Percentiles rank a stretch among this genome's conserved stretches.
Evolutionary conservation across 1,140 invertebrate species (phyloP).

Genomic region (Nasonia giraulti): DNA sequence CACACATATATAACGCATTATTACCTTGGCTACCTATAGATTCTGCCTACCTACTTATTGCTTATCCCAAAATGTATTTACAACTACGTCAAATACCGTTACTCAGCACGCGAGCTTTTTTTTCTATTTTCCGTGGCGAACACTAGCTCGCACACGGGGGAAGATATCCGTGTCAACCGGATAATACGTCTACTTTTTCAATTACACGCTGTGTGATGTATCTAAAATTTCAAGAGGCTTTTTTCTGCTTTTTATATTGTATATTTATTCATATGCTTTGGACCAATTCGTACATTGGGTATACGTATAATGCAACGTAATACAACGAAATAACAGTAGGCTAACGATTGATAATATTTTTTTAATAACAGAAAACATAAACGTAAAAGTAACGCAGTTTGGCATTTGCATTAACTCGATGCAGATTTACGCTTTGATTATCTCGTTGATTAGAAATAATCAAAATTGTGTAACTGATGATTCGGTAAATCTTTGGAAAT

Average conservation of each 20-base stretch:
- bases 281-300: background rate
- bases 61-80: slow-evolving; percentile 1
- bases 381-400: background rate
- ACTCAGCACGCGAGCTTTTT: background rate
- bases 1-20: background rate
- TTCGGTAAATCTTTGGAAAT: too few species aligned
- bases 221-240: background rate
- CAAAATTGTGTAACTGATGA: too few species aligned
- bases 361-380: background rate
- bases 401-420: too few species aligned
- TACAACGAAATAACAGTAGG: background rate
- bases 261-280: background rate
- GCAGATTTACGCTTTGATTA: too few species aligned
- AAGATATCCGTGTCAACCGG: background rate
- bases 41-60: background rate
- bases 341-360: background rate
- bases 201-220: background rate
- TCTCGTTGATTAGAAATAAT: too few species aligned
- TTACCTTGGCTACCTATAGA: background rate
- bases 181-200: background rate
- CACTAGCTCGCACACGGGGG: background rate
- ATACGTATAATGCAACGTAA: background rate
- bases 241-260: background rate
- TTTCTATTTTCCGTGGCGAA: background rate
- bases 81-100: background rate